Evolutionary conservation across 1,140 invertebrate species (phyloP).

Genomic region (Aphaenogaster rudis): DNA sequence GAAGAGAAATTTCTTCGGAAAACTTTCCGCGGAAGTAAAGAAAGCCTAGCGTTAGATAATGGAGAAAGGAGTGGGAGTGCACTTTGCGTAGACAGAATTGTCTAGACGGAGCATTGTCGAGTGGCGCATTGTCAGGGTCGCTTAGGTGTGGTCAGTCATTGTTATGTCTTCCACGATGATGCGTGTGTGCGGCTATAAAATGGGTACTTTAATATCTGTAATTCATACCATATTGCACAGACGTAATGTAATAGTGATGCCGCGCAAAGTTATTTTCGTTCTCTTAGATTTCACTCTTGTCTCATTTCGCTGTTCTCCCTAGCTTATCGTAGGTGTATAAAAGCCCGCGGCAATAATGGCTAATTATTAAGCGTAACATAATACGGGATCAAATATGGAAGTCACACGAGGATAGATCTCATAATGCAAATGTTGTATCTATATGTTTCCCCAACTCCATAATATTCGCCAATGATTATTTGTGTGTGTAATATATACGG

Average conservation of each 20-base stretch:
- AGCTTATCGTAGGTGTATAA: neutral
- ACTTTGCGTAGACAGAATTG: conserved; percentile 44
- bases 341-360: neutral
- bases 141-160: conserved; percentile 63
- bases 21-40: conserved; percentile 13
- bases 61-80: conserved; percentile 35
- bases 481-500: neutral
- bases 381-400: neutral
- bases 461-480: conserved; percentile 24
- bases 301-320: conserved; percentile 8
- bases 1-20: conserved; percentile 41
- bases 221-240: conserved; percentile 26
- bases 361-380: conserved; percentile 33
- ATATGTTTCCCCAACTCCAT: neutral
- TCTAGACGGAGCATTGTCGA: conserved; percentile 46
- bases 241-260: conserved; percentile 23
- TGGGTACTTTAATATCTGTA: conserved; percentile 42
- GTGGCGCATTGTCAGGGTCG: conserved; percentile 56
- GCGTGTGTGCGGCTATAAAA: conserved; percentile 29
- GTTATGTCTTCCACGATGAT: conserved; percentile 40
- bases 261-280: conserved; percentile 11
- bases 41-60: conserved; percentile 32
- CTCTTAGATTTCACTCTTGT: conserved; percentile 18
- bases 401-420: neutral
- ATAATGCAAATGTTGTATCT: neutral